Evolutionary conservation across 2,113 vertebrate genomes (phyloP), one percentile per base, ranked within the genome.

Genomic region (Bubo bubo): DNA sequence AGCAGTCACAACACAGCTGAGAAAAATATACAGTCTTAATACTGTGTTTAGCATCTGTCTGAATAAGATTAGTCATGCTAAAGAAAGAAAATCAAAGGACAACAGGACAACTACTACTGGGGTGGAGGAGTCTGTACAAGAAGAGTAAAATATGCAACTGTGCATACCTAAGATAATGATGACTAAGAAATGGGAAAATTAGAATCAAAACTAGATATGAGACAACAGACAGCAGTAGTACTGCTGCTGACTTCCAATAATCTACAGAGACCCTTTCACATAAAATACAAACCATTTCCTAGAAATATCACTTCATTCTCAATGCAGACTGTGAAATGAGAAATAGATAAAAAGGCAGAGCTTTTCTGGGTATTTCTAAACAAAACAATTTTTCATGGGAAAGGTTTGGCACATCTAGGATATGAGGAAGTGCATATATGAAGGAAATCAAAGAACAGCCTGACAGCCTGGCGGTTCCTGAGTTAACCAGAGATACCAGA

Each of bases 281-380:
- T 26, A 19, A 92, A 90, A 95, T 64, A 63, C 24, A 86, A 88
- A 47, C 32, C 5, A 23, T 56, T 85, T 91, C 50, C 52, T 55
- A 59, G 64, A 87, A 88, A 64, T 2, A 30, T 52, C 49, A 67
- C 35, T 72, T 73, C 20, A 22, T 82, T 68, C 39, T 80, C 35
- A 76, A 14, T 37, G 50, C 45, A 88, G 30, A 58, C 17, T 70
- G 16, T 39, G 27, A 90, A 82, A 90, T 32, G 18, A 70, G 52
- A 82, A 87, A 85, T 1, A 63, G 52, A 85, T 53, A 72, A 47
- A 86, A 86, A 19, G 12, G 6, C 21, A 80, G 12, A 22, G 32
- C 5, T 60, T 80, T 56, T 86, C 45, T 60, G 13, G 16, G 14
- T 76, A n/a, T 73, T 86, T 89, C 56, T 59, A 83, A 91, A 68